Evolutionary conservation across 2,113 vertebrate species (phyloP).

Genomic region (Bujurquina vittata): DNA sequence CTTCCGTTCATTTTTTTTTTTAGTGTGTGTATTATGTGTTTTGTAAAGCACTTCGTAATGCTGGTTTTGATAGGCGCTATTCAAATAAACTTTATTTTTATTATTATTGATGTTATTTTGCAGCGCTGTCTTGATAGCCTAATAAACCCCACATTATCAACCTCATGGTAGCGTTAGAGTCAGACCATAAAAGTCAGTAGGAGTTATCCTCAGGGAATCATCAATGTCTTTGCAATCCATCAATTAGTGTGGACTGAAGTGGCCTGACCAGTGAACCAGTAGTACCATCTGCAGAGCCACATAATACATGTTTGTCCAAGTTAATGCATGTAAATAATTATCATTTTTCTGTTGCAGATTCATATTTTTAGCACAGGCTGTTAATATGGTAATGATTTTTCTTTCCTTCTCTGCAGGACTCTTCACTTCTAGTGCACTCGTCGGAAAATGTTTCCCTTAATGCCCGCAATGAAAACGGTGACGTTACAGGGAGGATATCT

Average conservation of each 20-base stretch:
- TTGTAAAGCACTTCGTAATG: neutral
- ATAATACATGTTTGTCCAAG: neutral
- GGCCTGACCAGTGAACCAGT: neutral
- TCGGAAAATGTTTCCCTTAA: constrained; percentile 90
- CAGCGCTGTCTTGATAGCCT: neutral
- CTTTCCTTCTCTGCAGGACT: constrained; percentile 80
- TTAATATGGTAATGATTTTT: neutral
- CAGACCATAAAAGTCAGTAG: neutral
- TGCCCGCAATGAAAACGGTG: constrained; percentile 86
- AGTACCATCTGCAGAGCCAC: neutral
- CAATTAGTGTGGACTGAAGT: neutral
- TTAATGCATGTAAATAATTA: neutral
- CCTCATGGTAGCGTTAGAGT: neutral
- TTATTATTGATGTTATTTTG: neutral
- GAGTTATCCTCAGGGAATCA: constrained; percentile 5
- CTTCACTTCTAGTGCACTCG: constrained; percentile 88
- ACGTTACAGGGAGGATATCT: constrained; percentile 90
- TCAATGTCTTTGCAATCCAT: neutral
- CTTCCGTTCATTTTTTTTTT: neutral
- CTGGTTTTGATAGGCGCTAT: neutral
- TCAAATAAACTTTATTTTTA: neutral
- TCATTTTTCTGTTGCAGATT: neutral
- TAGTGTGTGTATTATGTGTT: neutral
- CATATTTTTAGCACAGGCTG: neutral
- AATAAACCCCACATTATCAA: neutral